Evolutionary conservation across 1,140 invertebrate species (phyloP).

Genomic region (Bombus polaris): DNA sequence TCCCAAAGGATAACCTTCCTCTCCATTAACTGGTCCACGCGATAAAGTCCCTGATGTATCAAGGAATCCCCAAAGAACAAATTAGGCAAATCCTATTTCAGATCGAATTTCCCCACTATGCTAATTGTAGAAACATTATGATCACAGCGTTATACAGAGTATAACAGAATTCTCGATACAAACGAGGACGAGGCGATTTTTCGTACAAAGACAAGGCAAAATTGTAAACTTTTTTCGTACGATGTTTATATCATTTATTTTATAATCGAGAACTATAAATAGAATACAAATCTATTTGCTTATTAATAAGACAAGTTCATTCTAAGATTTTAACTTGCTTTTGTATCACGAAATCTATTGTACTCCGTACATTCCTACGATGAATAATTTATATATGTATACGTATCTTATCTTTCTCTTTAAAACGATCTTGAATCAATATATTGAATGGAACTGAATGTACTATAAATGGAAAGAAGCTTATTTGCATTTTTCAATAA

Average conservation of each 20-base stretch:
- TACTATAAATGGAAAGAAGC: not conserved
- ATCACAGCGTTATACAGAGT: not conserved
- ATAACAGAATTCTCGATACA: not conserved
- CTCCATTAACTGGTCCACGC: constrained; percentile 49
- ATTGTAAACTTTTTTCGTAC: not conserved
- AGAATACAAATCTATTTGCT: no score
- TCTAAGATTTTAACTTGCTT: no score
- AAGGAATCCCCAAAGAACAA: constrained; percentile 43
- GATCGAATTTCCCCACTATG: not conserved
- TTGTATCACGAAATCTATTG: no score
- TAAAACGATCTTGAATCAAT: no score
- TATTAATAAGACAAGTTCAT: no score
- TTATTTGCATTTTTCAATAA: not conserved
- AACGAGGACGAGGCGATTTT: no score
- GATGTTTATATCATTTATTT: not conserved
- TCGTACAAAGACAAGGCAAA: no score
- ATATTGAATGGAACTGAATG: no score
- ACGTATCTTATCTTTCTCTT: no score
- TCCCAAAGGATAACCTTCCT: constrained; percentile 60
- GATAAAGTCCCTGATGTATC: constrained; percentile 52
- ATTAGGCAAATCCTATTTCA: constrained; percentile 43
- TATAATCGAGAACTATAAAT: not conserved
- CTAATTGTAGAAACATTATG: not conserved
- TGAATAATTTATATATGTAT: no score
- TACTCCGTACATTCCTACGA: no score